Evolutionary conservation across 2,888 invertebrate species (phyloP).

Genomic region (Epinotia bilunana): DNA sequence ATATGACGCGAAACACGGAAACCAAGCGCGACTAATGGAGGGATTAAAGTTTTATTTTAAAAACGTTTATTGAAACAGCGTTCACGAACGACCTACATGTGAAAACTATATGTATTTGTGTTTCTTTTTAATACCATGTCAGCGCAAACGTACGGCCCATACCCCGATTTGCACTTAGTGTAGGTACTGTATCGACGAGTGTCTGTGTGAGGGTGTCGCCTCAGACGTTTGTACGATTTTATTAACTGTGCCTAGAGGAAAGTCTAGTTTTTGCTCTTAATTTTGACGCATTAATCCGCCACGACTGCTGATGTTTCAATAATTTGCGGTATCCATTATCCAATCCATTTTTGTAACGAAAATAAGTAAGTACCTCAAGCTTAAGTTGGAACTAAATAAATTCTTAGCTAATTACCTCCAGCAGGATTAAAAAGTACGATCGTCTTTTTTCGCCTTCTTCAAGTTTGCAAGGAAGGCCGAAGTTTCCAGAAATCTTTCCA

Average conservation of each 20-base stretch:
- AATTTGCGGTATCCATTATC: not conserved
- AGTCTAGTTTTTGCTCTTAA: no score
- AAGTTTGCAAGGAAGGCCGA: constrained; percentile 35
- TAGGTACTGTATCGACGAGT: no score
- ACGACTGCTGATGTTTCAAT: no score
- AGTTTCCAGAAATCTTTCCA: constrained; percentile 34
- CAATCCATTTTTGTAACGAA: not conserved
- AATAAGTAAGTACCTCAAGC: not conserved
- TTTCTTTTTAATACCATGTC: no score
- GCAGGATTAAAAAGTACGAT: constrained; percentile 33
- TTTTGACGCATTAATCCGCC: no score
- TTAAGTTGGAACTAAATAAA: constrained; percentile 19
- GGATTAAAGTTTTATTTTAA: not conserved
- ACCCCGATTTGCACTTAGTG: no score
- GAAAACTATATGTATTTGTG: no score
- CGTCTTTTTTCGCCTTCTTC: constrained; percentile 29
- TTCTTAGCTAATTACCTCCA: constrained; percentile 27
- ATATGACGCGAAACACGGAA: not conserved
- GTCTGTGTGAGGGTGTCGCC: no score
- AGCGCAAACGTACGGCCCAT: no score
- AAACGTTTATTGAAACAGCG: not conserved
- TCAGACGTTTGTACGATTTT: no score
- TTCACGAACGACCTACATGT: no score
- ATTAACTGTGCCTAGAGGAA: no score
- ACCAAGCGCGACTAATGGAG: not conserved